Evolutionary conservation across 1,140 invertebrate genomes (phyloP).

Genomic region (Magallana gigas): DNA sequence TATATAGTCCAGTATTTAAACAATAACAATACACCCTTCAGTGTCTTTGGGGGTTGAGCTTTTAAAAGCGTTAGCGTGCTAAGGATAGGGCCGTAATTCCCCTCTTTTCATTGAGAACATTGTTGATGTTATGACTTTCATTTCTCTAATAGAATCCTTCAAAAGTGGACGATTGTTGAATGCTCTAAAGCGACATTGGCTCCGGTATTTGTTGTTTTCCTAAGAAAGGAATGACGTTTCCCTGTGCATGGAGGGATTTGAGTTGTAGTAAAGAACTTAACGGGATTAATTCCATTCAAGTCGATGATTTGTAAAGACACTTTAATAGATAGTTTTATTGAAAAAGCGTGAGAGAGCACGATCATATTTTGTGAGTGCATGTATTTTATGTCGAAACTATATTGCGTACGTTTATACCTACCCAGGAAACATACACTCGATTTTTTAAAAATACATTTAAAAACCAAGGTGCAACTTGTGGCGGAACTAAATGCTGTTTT

Average conservation of each 20-base stretch:
- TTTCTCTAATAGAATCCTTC: constrained; percentile 14
- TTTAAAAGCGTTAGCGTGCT: background rate
- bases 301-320: constrained; percentile 4
- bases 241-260: background rate
- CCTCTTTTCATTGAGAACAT: background rate
- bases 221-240: background rate
- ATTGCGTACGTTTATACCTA: background rate
- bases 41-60: background rate
- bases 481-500: constrained; percentile 7
- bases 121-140: constrained; percentile 17
- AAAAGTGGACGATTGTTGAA: background rate
- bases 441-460: constrained; percentile 15
- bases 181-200: background rate
- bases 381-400: background rate
- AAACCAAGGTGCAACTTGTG: background rate
- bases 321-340: constrained; percentile 28
- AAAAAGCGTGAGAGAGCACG: background rate
- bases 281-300: background rate
- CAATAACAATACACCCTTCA: background rate
- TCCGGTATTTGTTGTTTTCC: background rate
- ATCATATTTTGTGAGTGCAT: background rate
- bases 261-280: constrained; percentile 17
- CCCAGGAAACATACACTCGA: background rate
- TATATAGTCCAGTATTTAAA: constrained; percentile 13
- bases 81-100: background rate